These are phyloP conservation scores for Pithys albifrons DNA, from an alignment of 2,113 vertebrate species.

Conservation along the genomic window DNA sequence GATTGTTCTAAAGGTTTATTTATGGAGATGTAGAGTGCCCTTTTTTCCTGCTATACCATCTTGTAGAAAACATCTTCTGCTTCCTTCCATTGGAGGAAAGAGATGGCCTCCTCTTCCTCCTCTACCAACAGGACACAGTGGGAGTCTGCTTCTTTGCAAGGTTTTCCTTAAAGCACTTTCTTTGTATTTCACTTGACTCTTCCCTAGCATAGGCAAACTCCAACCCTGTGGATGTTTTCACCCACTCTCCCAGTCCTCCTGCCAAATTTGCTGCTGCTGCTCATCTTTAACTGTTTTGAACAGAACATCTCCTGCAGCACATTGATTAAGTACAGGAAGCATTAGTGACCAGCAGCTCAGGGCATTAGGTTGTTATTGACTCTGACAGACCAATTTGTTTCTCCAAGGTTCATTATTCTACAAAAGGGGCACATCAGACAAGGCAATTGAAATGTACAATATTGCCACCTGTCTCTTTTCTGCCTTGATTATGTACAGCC, in stretches of 20 bases:
- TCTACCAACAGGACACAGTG: neutral
- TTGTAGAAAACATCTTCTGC: neutral
- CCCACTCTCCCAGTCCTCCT: neutral
- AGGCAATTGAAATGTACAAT: constrained; percentile 45
- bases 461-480: constrained; percentile 52
- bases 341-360: constrained; percentile 44
- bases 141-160: neutral
- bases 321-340: constrained; percentile 55
- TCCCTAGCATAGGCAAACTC: neutral
- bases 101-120: neutral
- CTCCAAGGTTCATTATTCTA: constrained; percentile 51
- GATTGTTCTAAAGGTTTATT: neutral
- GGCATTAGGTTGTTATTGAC: constrained; percentile 46
- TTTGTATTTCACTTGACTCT: neutral
- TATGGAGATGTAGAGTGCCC: neutral
- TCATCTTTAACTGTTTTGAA: constrained; percentile 50
- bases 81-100: neutral
- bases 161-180: neutral
- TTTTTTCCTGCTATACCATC: neutral
- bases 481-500: constrained; percentile 33
- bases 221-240: neutral
- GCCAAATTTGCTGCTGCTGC: constrained; percentile 26
- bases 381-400: constrained; percentile 66
- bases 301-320: constrained; percentile 35
- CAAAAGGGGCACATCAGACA: constrained; percentile 43